Conservation (phyloP, 1,140 invertebrate genomes). For the Spodoptera frugiperda region DNA sequence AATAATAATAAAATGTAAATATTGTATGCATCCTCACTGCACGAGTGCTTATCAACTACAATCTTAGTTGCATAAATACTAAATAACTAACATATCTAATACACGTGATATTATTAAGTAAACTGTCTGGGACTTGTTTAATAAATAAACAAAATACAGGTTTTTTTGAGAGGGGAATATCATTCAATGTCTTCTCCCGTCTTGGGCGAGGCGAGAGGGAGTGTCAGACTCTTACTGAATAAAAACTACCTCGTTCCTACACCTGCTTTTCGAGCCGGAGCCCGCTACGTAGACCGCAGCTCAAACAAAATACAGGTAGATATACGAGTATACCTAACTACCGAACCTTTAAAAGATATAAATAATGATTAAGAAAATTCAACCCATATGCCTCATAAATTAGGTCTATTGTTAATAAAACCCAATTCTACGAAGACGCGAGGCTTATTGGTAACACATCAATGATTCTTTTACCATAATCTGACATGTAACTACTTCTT, state of each 20-base stretch:
- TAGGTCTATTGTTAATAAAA: constrained; percentile 15
- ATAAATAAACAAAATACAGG: not conserved
- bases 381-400: constrained; percentile 19
- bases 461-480: not conserved
- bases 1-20: not conserved
- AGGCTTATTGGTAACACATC: constrained; percentile 6
- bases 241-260: too few relatives aligned
- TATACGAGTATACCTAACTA: not conserved
- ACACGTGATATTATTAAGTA: not conserved
- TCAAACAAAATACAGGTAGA: not conserved
- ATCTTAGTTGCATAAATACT: constrained; percentile 10
- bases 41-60: not conserved
- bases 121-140: not conserved
- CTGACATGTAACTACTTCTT: too few relatives aligned
- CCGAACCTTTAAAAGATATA: not conserved
- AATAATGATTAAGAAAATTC: constrained; percentile 28
- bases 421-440: constrained; percentile 1
- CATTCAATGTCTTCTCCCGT: too few relatives aligned
- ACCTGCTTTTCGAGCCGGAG: too few relatives aligned
- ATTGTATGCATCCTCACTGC: not conserved
- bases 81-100: not conserved
- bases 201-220: too few relatives aligned
- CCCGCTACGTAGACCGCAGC: too few relatives aligned
- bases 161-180: too few relatives aligned
- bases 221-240: too few relatives aligned